phyloP scores from a whole-genome alignment of 2,113 vertebrate species.

The Phaethornis superciliosus region DNA sequence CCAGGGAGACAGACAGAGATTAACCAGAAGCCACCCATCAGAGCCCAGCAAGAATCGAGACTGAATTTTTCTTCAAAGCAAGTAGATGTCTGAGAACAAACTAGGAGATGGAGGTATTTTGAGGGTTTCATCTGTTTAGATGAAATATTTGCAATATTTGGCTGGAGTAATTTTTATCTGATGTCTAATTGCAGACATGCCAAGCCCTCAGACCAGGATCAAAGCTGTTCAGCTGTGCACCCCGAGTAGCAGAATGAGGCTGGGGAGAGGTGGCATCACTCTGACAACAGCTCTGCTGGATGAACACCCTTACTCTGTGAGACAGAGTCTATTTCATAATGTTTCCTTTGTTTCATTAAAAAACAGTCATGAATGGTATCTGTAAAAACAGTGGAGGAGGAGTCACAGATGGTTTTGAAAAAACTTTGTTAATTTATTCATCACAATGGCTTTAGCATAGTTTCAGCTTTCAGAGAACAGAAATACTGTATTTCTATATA shows the following conservation, averaged over 20 bases:
- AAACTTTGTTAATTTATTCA: neutral
- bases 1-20: conserved; percentile 64
- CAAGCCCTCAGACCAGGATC: neutral
- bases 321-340: neutral
- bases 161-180: conserved; percentile 1
- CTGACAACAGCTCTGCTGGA: neutral
- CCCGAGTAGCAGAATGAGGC: neutral
- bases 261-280: neutral
- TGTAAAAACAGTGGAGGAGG: neutral
- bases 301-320: neutral
- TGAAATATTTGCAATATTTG: conserved; percentile 5
- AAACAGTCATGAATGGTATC: neutral
- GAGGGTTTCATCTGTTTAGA: neutral
- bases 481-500: neutral
- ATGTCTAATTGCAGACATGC: neutral
- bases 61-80: conserved; percentile 53
- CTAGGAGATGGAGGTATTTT: neutral
- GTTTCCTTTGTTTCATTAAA: neutral
- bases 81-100: neutral
- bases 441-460: neutral
- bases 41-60: neutral
- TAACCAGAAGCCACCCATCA: conserved; percentile 48
- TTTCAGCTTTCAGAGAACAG: neutral
- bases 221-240: neutral
- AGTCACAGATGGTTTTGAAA: neutral